Evolutionary conservation across 2,797 vertebrate species (phyloP).

Genomic region (Gymnodraco acuticeps): DNA sequence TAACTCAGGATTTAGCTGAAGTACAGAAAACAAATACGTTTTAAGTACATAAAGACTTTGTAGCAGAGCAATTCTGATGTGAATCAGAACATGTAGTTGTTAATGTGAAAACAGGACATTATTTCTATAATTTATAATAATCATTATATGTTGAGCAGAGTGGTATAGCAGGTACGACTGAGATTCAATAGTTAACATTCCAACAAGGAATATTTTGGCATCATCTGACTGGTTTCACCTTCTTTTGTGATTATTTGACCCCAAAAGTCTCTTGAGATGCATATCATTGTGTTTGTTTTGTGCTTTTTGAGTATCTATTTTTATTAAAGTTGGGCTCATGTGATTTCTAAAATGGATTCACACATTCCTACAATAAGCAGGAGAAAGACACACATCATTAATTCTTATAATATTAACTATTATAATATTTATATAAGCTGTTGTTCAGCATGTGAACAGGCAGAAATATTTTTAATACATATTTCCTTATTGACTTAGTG

Average conservation of each 20-base stretch:
- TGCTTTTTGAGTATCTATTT: too few species aligned
- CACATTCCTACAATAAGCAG: neutral
- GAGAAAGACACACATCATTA: neutral
- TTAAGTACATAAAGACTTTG: too few species aligned
- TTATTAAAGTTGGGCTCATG: too few species aligned
- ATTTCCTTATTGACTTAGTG: slow-evolving; percentile 53
- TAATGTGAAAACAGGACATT: too few species aligned
- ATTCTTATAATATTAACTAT: neutral
- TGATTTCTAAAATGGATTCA: neutral
- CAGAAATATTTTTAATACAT: slow-evolving; percentile 54
- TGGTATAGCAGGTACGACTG: too few species aligned
- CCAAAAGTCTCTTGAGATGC: neutral
- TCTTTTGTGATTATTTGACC: neutral
- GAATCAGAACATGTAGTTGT: too few species aligned
- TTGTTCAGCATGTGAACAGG: slow-evolving; percentile 19
- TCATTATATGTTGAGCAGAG: too few species aligned
- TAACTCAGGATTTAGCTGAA: too few species aligned
- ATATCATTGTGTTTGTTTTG: too few species aligned
- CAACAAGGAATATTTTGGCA: neutral
- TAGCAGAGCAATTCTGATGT: too few species aligned
- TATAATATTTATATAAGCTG: slow-evolving; percentile 34
- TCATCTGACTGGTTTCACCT: neutral
- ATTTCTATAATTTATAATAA: too few species aligned
- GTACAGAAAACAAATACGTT: too few species aligned
- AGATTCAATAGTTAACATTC: neutral